These are phyloP conservation scores for Glaucomys volans DNA, from an alignment of 2,113 vertebrate genomes.

Conservation along the genomic window DNA sequence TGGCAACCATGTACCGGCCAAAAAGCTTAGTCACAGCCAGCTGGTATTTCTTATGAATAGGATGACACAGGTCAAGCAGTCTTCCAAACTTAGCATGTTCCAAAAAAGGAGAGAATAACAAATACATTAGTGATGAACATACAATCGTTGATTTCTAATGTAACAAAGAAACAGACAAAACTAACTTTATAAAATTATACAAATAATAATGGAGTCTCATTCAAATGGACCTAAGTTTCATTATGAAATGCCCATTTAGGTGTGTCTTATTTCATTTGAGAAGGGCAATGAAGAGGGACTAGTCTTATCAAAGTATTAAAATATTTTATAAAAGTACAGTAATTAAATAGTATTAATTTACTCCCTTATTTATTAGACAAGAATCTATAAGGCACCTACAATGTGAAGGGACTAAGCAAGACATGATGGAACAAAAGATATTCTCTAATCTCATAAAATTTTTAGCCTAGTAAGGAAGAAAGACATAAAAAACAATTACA, in stretches of 20 bases:
- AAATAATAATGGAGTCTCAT: background rate
- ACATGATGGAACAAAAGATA: background rate
- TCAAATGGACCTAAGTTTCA: background rate
- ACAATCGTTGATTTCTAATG: background rate
- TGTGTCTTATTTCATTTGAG: background rate
- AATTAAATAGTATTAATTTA: background rate
- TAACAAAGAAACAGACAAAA: conserved; percentile 17
- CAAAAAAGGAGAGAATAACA: conserved; percentile 53
- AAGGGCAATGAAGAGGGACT: background rate
- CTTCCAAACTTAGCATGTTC: conserved; percentile 91
- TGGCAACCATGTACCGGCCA: conserved; percentile 92
- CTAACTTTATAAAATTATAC: conserved; percentile 20
- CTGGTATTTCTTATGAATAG: conserved; percentile 97
- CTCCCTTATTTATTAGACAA: background rate
- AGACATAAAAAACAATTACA: background rate
- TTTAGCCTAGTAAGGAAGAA: background rate
- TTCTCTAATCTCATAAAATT: background rate
- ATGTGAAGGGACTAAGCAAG: background rate
- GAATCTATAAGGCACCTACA: background rate
- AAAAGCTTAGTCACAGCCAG: conserved; percentile 96
- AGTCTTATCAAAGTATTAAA: background rate
- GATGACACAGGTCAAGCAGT: conserved; percentile 94
- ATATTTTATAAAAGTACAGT: background rate
- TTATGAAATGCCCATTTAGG: background rate
- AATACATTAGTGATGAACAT: conserved; percentile 4